These are phyloP conservation scores for Coracias cyanogaster DNA, from an alignment of 2,797 vertebrate species.

Conservation along the genomic window DNA sequence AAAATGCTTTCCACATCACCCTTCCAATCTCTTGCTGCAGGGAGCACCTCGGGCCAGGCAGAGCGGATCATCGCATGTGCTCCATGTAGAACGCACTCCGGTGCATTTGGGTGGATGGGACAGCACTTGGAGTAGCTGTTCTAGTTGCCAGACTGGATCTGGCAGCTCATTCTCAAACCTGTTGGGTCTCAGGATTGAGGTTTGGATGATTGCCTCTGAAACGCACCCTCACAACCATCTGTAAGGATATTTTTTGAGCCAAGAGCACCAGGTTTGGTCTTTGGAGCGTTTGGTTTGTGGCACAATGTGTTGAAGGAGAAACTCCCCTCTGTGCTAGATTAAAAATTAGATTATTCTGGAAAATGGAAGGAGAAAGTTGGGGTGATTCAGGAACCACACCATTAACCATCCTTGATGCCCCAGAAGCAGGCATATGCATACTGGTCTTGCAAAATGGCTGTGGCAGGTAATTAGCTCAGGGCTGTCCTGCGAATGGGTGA, in stretches of 20 bases:
- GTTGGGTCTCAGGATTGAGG: neutral
- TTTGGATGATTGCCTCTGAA: neutral
- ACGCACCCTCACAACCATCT: neutral
- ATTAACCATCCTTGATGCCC: neutral
- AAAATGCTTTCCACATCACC: neutral
- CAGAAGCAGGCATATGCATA: rapidly evolving
- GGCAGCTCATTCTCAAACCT: neutral
- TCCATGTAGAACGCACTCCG: neutral
- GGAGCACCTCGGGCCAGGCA: neutral
- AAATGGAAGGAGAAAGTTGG: neutral
- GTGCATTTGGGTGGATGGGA: neutral
- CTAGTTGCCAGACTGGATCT: neutral
- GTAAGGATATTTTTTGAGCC: neutral
- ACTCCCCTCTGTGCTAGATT: neutral
- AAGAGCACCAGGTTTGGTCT: neutral
- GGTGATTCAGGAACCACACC: neutral
- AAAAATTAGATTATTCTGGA: neutral
- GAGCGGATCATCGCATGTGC: neutral
- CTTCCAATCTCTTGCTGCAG: neutral
- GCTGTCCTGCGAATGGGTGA: neutral
- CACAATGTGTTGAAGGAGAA: neutral
- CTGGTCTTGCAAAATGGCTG: neutral
- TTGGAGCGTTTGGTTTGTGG: rapidly evolving
- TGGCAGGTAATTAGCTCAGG: neutral
- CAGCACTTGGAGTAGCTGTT: neutral